These are phyloP conservation scores for Macrochelys suwanniensis DNA, from an alignment of 2,797 vertebrate species.

Conservation along the genomic window DNA sequence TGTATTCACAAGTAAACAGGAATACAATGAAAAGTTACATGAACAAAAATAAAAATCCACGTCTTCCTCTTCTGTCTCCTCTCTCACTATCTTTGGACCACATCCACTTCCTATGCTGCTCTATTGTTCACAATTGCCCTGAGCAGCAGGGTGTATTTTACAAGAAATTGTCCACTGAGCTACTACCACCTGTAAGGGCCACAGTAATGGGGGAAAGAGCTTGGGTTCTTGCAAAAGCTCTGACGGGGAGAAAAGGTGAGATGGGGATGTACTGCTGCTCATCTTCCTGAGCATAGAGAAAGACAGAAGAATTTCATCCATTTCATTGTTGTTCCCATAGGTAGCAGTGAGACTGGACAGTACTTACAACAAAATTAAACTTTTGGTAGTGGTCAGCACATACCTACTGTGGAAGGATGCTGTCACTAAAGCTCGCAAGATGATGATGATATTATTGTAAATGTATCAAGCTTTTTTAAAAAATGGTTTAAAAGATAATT, in stretches of 20 bases:
- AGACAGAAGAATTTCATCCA: not conserved
- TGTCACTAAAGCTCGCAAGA: not conserved
- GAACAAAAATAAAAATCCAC: fast-evolving
- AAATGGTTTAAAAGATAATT: not conserved
- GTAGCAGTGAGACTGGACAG: not conserved
- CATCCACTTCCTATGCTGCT: not conserved
- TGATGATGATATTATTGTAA: not conserved
- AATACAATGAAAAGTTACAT: not conserved
- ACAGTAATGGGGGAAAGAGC: not conserved
- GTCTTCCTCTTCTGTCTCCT: not conserved
- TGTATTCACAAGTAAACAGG: not conserved
- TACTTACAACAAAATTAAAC: not conserved
- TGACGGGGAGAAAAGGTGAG: not conserved
- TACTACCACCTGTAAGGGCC: not conserved
- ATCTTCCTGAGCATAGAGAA: not conserved
- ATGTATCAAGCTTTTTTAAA: not conserved
- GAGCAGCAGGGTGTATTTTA: not conserved
- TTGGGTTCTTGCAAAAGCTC: not conserved
- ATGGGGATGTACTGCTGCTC: not conserved
- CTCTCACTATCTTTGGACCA: not conserved
- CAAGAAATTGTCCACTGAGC: not conserved
- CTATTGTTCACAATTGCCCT: not conserved
- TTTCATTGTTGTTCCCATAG: not conserved
- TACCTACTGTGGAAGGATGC: not conserved
- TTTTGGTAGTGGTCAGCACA: fast-evolving